Base-by-base conservation (phyloP, 1,140 invertebrate genomes). In the Trichoplusia ni region DNA sequence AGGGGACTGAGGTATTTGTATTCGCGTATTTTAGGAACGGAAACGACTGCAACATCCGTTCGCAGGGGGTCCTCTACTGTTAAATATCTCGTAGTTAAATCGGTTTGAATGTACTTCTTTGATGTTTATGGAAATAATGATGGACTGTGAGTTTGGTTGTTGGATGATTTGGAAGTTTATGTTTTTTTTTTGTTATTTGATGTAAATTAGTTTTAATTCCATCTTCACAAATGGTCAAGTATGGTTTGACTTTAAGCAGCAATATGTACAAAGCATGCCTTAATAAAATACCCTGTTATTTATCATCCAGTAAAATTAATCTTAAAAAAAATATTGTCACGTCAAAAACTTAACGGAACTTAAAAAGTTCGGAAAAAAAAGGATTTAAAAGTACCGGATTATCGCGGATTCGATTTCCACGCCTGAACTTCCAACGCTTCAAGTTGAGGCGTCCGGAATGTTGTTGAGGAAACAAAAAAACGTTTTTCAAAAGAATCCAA, bases 11-110 rank as follows among this genome's bases (percentile, higher is more conserved):
- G 53, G 38, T 64, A 69, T 71, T 70, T 68, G 40, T 40, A 59
- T 60, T 9, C 18, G 18, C 25, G n/a, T 74, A 74, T 71, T 71
- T 74, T 54, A 6, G 42, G 65, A 71, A 38, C 62, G 72, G 72
- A 68, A 58, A 64, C 49, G 59, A 14, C 44, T 31, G 13, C 40
- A 6, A 37, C 46, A 33, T 68, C 58, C 71, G 72, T 68, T 65
- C 56, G 68, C 62, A 49, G 72, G 72, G 72, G 72, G 72, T 68
- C 71, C 18, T 63, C 18, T 58, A 25, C 37, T 40, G 9, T 27
- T 58, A n/a, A 42, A 40, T 29, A 25, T 58, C 27, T 31, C 19
- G n/a, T n/a, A n/a, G n/a, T n/a, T n/a, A n/a, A n/a, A n/a, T n/a
- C n/a, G n/a, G n/a, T n/a, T n/a, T n/a, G n/a, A n/a, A n/a, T n/a